These are phyloP conservation scores for Centropus bengalensis DNA, from an alignment of 2,113 vertebrate genomes.

Conservation along the genomic window DNA sequence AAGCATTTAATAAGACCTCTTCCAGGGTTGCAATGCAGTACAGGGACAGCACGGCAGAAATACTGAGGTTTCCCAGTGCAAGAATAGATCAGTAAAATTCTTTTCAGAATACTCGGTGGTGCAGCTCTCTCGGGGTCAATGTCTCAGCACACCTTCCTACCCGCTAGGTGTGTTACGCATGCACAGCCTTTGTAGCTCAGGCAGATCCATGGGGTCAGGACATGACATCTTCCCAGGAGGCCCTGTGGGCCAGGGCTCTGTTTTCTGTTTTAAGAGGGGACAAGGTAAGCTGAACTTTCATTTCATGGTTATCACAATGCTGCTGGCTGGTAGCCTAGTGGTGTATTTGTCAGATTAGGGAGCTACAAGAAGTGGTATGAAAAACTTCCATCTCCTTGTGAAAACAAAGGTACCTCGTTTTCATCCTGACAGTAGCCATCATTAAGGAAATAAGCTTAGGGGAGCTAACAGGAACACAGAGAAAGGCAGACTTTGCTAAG, in stretches of 20 bases:
- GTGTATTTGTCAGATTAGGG: background rate
- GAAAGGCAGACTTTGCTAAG: background rate
- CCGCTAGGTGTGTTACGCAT: background rate
- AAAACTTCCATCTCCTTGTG: background rate
- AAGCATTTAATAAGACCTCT: background rate
- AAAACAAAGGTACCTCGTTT: background rate
- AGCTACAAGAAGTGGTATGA: background rate
- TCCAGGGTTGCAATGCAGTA: background rate
- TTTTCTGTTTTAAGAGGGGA: background rate
- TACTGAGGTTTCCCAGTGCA: background rate
- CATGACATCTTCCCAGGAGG: background rate
- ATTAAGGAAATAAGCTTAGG: background rate
- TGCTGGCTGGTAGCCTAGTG: background rate
- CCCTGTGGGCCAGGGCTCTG: background rate
- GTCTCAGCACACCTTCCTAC: background rate
- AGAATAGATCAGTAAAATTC: background rate
- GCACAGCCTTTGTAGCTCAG: background rate
- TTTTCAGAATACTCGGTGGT: background rate
- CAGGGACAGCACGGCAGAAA: background rate
- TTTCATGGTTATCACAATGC: background rate
- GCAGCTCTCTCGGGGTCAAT: background rate
- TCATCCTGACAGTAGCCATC: background rate
- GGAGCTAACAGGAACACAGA: background rate
- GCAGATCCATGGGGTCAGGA: background rate
- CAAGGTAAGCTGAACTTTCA: background rate